Evolutionary conservation across 2,888 invertebrate species (phyloP).

Genomic region (Drosophila paranaensis): DNA sequence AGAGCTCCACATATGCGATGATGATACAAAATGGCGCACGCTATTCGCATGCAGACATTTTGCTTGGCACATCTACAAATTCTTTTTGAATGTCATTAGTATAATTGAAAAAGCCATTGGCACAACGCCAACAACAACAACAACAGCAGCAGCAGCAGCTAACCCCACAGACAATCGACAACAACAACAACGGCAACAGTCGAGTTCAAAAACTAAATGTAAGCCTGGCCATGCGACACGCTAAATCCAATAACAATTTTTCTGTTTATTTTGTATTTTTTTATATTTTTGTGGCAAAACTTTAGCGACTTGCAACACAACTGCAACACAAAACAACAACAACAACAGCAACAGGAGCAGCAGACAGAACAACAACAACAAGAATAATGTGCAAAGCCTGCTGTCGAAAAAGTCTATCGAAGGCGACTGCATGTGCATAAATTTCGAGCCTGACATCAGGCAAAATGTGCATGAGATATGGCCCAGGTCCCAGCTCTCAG

Average conservation of each 20-base stretch:
- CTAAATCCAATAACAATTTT: slow-evolving; percentile 73
- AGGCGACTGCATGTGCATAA: slow-evolving; percentile 70
- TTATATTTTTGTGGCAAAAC: slow-evolving; percentile 49
- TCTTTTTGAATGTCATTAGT: slow-evolving; percentile 79
- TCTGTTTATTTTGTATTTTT: slow-evolving; percentile 34
- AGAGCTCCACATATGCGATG: slow-evolving; percentile 51
- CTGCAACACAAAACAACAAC: slow-evolving; percentile 30
- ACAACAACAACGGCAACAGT: slow-evolving; percentile 27
- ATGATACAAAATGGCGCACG: slow-evolving; percentile 63
- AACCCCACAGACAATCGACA: slow-evolving; percentile 50
- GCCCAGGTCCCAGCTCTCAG: slow-evolving; percentile 32
- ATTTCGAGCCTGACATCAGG: slow-evolving; percentile 63
- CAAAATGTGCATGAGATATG: slow-evolving; percentile 72
- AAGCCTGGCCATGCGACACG: slow-evolving; percentile 71
- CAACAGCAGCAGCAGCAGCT: slow-evolving; percentile 36
- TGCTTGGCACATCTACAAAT: slow-evolving; percentile 75
- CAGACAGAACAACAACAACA: slow-evolving; percentile 23
- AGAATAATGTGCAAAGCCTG: slow-evolving; percentile 33
- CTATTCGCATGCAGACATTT: slow-evolving; percentile 63
- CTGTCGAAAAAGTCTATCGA: slow-evolving; percentile 51
- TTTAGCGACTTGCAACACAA: slow-evolving; percentile 66
- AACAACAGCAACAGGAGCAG: slow-evolving; percentile 26
- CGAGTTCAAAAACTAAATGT: slow-evolving; percentile 66
- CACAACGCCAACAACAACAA: slow-evolving; percentile 64
- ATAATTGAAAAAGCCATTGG: slow-evolving; percentile 80